Evolutionary conservation across 2,113 vertebrate species (phyloP).

Genomic region (Neopipo cinnamomea): DNA sequence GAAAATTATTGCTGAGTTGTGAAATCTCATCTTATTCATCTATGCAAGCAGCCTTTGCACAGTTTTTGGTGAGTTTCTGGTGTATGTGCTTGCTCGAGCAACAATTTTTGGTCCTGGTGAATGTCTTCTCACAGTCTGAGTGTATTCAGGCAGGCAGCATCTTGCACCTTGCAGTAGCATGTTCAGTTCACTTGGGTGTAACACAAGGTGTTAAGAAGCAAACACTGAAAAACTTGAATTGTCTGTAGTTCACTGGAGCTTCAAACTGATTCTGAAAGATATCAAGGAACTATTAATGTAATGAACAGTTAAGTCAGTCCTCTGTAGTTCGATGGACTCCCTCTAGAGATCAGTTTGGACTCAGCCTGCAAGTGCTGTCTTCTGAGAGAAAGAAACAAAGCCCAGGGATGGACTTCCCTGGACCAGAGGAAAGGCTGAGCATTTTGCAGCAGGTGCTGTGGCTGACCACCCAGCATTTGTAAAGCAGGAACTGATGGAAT

Average conservation of each 20-base stretch:
- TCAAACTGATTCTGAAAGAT: not conserved
- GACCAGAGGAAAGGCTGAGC: not conserved
- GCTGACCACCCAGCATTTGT: not conserved
- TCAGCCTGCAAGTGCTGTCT: not conserved
- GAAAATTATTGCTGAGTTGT: not conserved
- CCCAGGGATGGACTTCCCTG: not conserved
- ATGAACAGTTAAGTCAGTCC: not conserved
- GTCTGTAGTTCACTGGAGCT: not conserved
- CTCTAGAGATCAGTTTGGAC: not conserved
- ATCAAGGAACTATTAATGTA: not conserved
- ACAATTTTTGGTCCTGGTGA: not conserved
- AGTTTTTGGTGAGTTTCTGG: not conserved
- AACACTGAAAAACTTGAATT: not conserved
- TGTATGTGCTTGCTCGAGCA: not conserved
- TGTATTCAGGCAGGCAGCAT: not conserved
- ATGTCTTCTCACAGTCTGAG: not conserved
- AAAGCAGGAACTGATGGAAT: not conserved
- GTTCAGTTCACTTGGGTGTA: not conserved
- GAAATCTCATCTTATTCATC: not conserved
- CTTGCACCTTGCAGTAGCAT: not conserved
- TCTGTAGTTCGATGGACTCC: not conserved
- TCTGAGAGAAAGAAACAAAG: not conserved
- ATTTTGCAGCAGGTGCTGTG: not conserved
- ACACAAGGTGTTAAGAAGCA: not conserved
- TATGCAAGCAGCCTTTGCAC: not conserved